A percentile compares a stretch with the other conserved stretches of the same genome.
Conservation (phyloP, 2,113 vertebrate genomes). For the Neolamprologus tretocephalus region DNA sequence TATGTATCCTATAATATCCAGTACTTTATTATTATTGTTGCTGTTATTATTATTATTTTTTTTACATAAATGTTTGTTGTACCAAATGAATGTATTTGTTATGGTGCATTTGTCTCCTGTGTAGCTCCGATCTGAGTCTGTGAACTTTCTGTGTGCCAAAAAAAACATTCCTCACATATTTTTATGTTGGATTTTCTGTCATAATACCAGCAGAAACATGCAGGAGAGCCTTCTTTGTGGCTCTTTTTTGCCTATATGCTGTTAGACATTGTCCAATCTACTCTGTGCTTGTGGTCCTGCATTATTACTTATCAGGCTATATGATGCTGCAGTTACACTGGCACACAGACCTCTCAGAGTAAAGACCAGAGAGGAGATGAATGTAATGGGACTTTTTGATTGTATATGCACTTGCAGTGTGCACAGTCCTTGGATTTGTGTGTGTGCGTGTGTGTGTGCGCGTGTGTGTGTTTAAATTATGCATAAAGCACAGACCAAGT, state of each 20-base stretch:
- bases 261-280: background rate
- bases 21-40: background rate
- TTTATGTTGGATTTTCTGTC: background rate
- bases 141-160: background rate
- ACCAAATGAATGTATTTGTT: constrained; percentile 43
- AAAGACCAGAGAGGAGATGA: background rate
- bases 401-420: background rate
- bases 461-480: background rate
- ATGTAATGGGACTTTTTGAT: background rate
- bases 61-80: background rate
- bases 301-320: background rate
- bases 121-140: background rate
- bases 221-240: rapidly evolving
- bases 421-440: background rate
- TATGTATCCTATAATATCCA: background rate
- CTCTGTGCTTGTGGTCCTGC: background rate
- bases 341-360: background rate
- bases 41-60: rapidly evolving
- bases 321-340: background rate
- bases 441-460: background rate
- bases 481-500: background rate
- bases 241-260: background rate
- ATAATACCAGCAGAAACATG: background rate
- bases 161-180: background rate
- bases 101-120: background rate